Evolutionary conservation across 2,888 invertebrate species (phyloP), one percentile per base, ranked within the genome.

Genomic region (Mermis nigrescens): DNA sequence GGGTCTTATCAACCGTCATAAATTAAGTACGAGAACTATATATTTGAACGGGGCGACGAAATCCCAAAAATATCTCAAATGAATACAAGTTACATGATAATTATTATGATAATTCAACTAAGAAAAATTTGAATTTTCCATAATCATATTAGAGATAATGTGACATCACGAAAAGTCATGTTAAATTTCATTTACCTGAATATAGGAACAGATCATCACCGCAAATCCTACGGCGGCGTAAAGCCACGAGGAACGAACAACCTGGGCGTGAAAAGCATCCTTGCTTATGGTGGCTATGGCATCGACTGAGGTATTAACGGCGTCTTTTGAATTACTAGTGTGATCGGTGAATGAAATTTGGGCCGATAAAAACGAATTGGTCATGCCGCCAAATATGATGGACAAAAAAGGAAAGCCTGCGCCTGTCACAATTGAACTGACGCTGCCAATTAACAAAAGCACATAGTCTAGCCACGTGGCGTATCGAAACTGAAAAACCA

Each of bases 211-310:
- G 45, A 75, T 63, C 57, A 77, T 72, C 58, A 79, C 78, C 4
- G 69, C 73, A 1, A 74, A 67, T 2, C 78, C 78, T 58, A 79
- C 74, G 60, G 72, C 73, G 1, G 76, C 65, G 63, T 78, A 79
- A 59, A 70, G 70, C n/a, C 73, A 48, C 1, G 74, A 67, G 61
- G 68, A 72, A 22, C 57, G 58, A 1, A 52, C 54, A 45, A 63
- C 57, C 1, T 48, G 26, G 19, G 46, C 59, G 27, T 4, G 26
- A 48, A 57, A 62, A 12, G 19, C 58, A 26, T 57, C 55, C 15
- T 27, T 56, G n/a, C 46, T 15, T 12, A 53, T 53, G 12, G 54
- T 28, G 7, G 27, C 29, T 7, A 53, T 19, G 7, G 54, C 12
- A 38, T 38, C 38, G 24, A 12, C 48, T 4, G 48, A n/a, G 7